Base-by-base conservation (phyloP, 2,797 vertebrate genomes). In the Anomalospiza imberbis region DNA sequence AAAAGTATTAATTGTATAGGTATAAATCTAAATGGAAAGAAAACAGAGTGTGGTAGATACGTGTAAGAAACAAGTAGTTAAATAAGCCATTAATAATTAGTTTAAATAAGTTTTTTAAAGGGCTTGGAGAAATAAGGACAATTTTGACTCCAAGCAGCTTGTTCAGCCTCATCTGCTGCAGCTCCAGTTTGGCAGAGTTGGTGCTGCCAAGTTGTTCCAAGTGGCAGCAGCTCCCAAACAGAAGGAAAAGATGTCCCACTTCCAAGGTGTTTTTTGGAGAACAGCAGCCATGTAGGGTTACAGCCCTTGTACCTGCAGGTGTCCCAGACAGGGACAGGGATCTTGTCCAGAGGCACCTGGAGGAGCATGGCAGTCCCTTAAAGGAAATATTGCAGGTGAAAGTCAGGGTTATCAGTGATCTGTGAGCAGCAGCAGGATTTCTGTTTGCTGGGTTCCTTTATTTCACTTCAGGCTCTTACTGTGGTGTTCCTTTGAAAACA, bases 311-410 rank as follows among this genome's bases (percentile, higher is more conserved):
- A 9, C 5, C 75, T 13, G 10, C 82, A 45, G 40, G 7, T 13
- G 13, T 2, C 44, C 61, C 14, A 1, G 7, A 0, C 6, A 4
- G 21, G 40, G 40, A 11, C 26, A 9, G n/a, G 17, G 8, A 0
- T 7, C 32, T 7, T 7, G 15, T 7, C 34, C 84, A 25, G 19
- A 36, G 60, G 45, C 21, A 9, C 32, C 22, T 17, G 21, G 28
- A 28, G 66, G 21, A 75, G 28, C 3, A 0, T 6, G 16, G 10
- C 2, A 13, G 44, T 36, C 32, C 21, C 47, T 38, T 17, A 7
- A 55, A 14, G 34, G 28, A 26, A 20, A 26, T 7, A 3, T 0
- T 66, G 40, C 12, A 2, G 5, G 5, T 61, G 8, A 12, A 18
- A 60, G 53, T 26, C 31, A 12, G 31, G 44, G 3, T 10, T n/a